Evolutionary conservation across 1,140 invertebrate genomes (phyloP), one percentile per base, ranked within the genome.

Genomic region (Bradynema listronoti): DNA sequence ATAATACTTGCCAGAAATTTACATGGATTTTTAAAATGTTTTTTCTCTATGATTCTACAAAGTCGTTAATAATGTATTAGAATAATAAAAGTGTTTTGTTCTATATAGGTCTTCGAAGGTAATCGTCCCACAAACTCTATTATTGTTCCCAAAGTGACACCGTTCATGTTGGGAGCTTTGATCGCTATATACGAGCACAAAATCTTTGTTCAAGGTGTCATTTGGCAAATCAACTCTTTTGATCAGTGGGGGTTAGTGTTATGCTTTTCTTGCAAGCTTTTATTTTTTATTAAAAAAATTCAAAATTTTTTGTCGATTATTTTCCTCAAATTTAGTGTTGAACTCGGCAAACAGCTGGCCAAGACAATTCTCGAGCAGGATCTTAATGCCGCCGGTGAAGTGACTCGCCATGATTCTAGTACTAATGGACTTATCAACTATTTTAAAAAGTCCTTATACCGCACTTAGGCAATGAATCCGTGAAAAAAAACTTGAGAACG

Each of bases 181-280:
- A 95, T 98, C 79, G 92, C 88, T 22, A 85, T 91, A 78, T 98
- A 99, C 79, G 94, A 98, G 80, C 91, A 95, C 78, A 99, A 99
- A 81, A 98, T 99, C 69, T 98, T 98, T 82, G 86, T 87, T 1
- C 94, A 99, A 82, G 94, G 94, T 56, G 85, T 93, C 14, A 91
- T 99, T 71, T 99, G 95, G 95, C 88, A 95, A 79, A 95, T 99
- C 72, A 99, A 99, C 80, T 97, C 93, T 0, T 99, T 88, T 80
- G 95, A 99, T 83, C 95, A 99, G 80, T 99, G 93, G 92, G 95
- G 94, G 87, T 88, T 83, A 82, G 83, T 81, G 43, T 16, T 19
- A n/a, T 5, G 29, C 22, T 43, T 58, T 57, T 55, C 7, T 42
- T 42, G 19, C 0, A 63, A 42, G 57, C 30, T n/a, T 47, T 53